Conservation (phyloP, 2,888 invertebrate genomes). For the Tachina fera region DNA sequence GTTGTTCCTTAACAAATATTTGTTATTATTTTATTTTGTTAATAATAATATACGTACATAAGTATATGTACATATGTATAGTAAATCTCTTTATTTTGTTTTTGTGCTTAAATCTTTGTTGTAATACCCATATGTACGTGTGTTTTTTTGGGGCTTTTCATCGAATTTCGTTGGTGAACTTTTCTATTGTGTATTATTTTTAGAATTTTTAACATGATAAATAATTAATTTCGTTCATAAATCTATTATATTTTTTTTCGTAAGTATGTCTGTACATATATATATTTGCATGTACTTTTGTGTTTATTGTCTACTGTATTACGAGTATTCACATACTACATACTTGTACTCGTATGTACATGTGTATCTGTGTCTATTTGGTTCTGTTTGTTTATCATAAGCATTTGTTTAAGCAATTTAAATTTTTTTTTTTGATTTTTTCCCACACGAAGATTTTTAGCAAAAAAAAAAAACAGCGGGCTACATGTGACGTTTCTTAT, state of each 20-base stretch:
- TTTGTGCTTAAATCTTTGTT: neutral
- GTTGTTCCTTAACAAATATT: neutral
- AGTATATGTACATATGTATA: neutral
- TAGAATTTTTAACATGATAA: conserved; percentile 47
- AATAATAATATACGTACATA: too few species aligned
- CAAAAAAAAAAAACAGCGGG: neutral
- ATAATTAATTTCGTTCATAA: conserved; percentile 44
- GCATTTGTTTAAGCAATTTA: conserved; percentile 29
- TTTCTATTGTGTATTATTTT: conserved; percentile 52
- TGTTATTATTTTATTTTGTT: conserved; percentile 27
- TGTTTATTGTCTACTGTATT: conserved; percentile 24
- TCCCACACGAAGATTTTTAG: conserved; percentile 12
- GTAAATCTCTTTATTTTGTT: neutral
- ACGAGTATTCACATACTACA: too few species aligned
- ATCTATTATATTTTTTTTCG: conserved; percentile 36
- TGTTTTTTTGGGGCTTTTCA: neutral
- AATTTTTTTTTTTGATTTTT: neutral
- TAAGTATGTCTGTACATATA: neutral
- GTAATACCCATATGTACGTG: neutral
- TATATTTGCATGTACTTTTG: neutral
- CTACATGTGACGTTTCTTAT: conserved; percentile 7
- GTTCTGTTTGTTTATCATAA: conserved; percentile 40
- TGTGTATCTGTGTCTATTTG: neutral
- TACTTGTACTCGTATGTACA: too few species aligned
- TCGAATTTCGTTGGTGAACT: conserved; percentile 36